These are phyloP conservation scores for Bathynomus jamesi DNA, from an alignment of 1,140 invertebrate genomes.

Conservation along the genomic window DNA sequence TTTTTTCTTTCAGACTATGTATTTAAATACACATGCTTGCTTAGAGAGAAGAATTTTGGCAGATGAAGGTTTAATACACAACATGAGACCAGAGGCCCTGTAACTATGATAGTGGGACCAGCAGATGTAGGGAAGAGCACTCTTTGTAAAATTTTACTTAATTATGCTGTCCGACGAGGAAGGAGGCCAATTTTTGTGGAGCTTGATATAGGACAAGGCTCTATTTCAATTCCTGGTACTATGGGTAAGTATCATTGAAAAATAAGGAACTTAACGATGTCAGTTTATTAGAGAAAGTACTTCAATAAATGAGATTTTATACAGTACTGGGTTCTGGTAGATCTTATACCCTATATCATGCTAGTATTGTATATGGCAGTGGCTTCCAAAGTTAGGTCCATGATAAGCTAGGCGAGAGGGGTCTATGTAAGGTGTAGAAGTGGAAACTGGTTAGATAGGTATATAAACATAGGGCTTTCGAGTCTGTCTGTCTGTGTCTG, in stretches of 20 bases:
- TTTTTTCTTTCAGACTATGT: constrained; percentile 49
- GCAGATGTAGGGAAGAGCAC: constrained; percentile 95
- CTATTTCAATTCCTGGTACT: constrained; percentile 85
- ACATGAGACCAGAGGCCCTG: constrained; percentile 55
- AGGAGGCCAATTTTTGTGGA: constrained; percentile 78
- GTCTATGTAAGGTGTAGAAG: no score
- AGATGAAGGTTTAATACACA: constrained; percentile 52
- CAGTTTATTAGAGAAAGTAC: no score
- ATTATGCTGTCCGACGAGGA: constrained; percentile 81
- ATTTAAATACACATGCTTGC: constrained; percentile 89
- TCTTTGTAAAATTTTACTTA: constrained; percentile 77
- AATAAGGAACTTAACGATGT: no score
- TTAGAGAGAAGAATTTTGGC: constrained; percentile 75
- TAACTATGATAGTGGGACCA: constrained; percentile 87
- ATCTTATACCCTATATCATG: no score
- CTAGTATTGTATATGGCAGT: no score
- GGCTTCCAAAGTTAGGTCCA: no score
- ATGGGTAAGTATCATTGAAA: constrained; percentile 53
- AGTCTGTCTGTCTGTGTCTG: no score
- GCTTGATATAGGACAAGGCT: constrained; percentile 91
- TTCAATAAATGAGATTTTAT: no score
- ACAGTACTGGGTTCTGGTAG: no score
- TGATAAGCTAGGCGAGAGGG: no score
- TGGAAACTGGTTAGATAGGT: no score
- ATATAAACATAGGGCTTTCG: no score